Conservation (phyloP, 1,140 invertebrate genomes). For the Ooceraea biroi region DNA sequence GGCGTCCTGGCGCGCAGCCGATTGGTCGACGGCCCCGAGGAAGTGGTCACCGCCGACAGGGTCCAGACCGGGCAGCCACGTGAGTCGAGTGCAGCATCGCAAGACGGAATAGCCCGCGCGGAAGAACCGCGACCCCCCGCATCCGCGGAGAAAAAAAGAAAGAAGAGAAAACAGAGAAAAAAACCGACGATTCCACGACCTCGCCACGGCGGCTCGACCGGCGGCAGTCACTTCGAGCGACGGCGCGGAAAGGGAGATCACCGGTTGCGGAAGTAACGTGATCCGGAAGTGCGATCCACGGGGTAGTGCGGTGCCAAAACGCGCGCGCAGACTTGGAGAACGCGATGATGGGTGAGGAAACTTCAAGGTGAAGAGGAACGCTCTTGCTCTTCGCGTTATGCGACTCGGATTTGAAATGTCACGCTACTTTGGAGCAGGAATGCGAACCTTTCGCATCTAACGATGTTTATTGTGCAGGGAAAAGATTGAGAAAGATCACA, state of each 20-base stretch:
- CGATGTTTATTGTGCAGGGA: not conserved
- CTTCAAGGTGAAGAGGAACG: conserved; percentile 14
- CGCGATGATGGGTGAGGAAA: not conserved
- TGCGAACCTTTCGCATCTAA: not conserved
- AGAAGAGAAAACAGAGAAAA: not conserved
- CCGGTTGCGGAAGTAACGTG: not conserved
- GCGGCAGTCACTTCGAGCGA: not conserved
- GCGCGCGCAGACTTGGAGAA: conserved; percentile 19
- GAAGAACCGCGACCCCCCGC: not conserved
- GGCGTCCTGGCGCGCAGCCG: conserved; percentile 65
- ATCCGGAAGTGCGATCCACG: conserved; percentile 23
- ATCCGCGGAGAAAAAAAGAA: not conserved
- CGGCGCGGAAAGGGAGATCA: not conserved
- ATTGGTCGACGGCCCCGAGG: conserved; percentile 72
- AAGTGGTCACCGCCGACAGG: conserved; percentile 74
- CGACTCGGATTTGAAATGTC: not conserved
- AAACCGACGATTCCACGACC: no score
- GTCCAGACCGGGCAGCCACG: conserved; percentile 78
- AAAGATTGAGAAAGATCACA: not conserved
- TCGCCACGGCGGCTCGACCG: not conserved
- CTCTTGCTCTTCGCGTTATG: not conserved
- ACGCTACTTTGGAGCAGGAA: not conserved
- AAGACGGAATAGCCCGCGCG: conserved; percentile 59
- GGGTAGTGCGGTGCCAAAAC: conserved; percentile 2
- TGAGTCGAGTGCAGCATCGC: conserved; percentile 73